A percentile compares a stretch with the other conserved stretches of the same genome.
Conservation (phyloP, 1,140 invertebrate genomes). For the Atopsyche davidsoni region DNA sequence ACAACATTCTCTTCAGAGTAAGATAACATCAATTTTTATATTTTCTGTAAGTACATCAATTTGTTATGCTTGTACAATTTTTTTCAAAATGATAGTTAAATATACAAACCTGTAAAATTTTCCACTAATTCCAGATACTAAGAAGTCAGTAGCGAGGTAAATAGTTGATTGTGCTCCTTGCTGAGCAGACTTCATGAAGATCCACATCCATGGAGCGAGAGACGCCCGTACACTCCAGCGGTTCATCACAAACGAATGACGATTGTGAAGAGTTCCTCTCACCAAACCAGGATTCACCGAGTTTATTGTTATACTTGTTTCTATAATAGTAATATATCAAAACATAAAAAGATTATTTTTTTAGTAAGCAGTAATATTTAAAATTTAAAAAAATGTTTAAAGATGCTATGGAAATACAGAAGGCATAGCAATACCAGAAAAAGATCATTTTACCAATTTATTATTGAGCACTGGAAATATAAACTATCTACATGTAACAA, state of each 20-base stretch:
- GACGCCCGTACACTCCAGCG: constrained; percentile 41
- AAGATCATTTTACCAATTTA: too few species aligned
- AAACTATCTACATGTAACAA: too few species aligned
- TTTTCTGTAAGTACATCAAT: constrained; percentile 3
- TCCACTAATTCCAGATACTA: constrained; percentile 48
- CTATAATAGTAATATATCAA: constrained; percentile 32
- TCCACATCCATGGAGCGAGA: constrained; percentile 53
- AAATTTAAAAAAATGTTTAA: too few species aligned
- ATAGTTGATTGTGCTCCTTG: constrained; percentile 58
- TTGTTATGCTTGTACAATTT: too few species aligned
- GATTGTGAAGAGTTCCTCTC: constrained; percentile 54
- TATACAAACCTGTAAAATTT: constrained; percentile 60
- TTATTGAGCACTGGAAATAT: too few species aligned
- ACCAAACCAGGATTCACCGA: constrained; percentile 64
- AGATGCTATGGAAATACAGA: too few species aligned
- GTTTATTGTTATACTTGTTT: constrained; percentile 59
- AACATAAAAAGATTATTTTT: constrained; percentile 7
- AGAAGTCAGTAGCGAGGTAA: constrained; percentile 52
- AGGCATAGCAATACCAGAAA: too few species aligned
- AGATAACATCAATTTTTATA: too few species aligned
- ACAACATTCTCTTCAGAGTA: too few species aligned
- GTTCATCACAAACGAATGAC: constrained; percentile 39
- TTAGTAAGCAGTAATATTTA: too few species aligned
- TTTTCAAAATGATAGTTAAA: too few species aligned
- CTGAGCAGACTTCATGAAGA: constrained; percentile 52